Evolutionary conservation across 2,888 invertebrate genomes (phyloP).

Genomic region (Cyclophora punctaria): DNA sequence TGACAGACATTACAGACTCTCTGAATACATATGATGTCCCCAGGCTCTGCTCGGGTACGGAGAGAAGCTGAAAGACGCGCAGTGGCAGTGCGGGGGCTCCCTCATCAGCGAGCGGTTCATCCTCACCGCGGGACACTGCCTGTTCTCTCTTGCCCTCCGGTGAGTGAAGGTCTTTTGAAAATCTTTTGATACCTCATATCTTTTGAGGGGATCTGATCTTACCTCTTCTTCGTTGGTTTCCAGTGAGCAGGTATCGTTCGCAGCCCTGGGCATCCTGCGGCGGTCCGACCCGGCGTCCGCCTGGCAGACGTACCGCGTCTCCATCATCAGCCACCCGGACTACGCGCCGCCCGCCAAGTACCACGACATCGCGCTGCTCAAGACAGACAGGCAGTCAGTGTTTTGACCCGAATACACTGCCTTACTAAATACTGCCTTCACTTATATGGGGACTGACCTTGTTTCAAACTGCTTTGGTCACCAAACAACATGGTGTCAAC

Average conservation of each 20-base stretch:
- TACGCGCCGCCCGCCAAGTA: slow-evolving; percentile 22
- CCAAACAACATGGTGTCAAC: too few relatives aligned
- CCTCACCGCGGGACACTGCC: slow-evolving; percentile 20
- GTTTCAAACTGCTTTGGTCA: too few relatives aligned
- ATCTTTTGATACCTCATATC: too few relatives aligned
- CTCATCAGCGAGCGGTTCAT: slow-evolving; percentile 16
- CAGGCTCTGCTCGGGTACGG: slow-evolving; percentile 20
- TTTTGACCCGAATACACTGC: slow-evolving; percentile 6
- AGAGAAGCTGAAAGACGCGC: not conserved
- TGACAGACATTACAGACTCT: too few relatives aligned
- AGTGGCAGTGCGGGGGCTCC: slow-evolving; percentile 21
- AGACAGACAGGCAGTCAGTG: slow-evolving; percentile 27
- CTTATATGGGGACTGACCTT: too few relatives aligned
- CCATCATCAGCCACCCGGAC: slow-evolving; percentile 20
- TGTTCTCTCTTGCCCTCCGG: slow-evolving; percentile 1
- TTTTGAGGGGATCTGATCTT: too few relatives aligned
- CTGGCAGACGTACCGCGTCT: not conserved
- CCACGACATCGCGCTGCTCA: slow-evolving; percentile 34
- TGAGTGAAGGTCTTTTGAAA: not conserved
- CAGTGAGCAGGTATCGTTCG: not conserved
- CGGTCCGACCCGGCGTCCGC: not conserved
- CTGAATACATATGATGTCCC: not conserved
- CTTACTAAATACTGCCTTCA: too few relatives aligned
- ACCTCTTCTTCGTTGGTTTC: not conserved
- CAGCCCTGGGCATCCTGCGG: not conserved